Base-by-base conservation (phyloP, 2,113 vertebrate species). In the Gnathonemus longibarbis region DNA sequence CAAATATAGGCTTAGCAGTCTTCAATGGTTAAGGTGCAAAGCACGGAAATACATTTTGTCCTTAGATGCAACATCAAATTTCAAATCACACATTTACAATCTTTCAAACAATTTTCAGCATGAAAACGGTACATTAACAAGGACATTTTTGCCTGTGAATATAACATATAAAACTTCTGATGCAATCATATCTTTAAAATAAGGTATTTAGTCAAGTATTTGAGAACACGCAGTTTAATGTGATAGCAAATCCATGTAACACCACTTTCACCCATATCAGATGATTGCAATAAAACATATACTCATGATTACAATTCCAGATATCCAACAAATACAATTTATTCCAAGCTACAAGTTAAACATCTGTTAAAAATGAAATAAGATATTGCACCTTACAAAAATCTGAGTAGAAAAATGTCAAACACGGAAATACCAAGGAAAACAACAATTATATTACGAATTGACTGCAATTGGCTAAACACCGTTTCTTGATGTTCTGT, bases 51-150 rank as follows among this genome's bases (percentile, higher is more conserved):
- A 94, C 15, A 88, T 88, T 88, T 90, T 90, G 87, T 27, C 84
- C 88, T 83, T 42, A 50, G 91, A 91, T 91, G 90, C 90, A 89
- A 90, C 91, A 89, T 90, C 89, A 91, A 87, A 91, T 91, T 91
- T 86, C 96, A 96, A 95, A 95, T 95, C 89, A 95, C 95, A 96
- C 95, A 96, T 96, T 96, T 95, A 96, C 94, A 92, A 95, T 95
- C 94, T 95, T 95, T 95, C 92, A 96, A 56, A 70, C 48, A 88
- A 90, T 50, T 66, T 62, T 83, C 87, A 86, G 88, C 53, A 91
- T 85, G 56, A 88, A 85, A 90, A 88, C 45, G 46, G 52, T 70
- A 50, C 70, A 31, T 77, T 89, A 46, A 89, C 90, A 87, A 94
- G 95, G 95, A 96, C 92, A 90, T 93, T 83, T 94, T 95, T 80